Percentiles rank a stretch among this genome's conserved stretches.
Evolutionary conservation across 2,113 vertebrate species (phyloP).

Genomic region (Cettia cetti): DNA sequence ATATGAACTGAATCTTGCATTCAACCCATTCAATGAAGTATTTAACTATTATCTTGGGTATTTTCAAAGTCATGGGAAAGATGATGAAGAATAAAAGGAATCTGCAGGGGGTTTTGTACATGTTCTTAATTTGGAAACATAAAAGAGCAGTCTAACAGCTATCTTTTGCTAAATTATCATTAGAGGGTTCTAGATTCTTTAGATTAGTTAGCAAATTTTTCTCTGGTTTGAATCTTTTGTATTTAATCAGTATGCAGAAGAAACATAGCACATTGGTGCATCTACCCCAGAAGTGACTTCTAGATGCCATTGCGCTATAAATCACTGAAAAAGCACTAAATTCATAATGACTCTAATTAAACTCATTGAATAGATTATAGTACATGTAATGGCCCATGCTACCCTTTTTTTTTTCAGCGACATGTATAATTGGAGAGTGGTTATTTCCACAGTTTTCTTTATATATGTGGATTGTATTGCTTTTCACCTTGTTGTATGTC

Average conservation of each 20-base stretch:
- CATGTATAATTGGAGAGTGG: not conserved
- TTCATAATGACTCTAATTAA: constrained; percentile 25
- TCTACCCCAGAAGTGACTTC: not conserved
- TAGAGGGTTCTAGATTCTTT: not conserved
- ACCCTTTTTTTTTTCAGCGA: not conserved
- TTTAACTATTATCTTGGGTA: not conserved
- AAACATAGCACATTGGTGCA: not conserved
- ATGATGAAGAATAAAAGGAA: not conserved
- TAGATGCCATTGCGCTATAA: not conserved
- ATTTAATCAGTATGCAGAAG: not conserved
- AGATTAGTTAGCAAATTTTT: not conserved
- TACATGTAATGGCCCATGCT: not conserved
- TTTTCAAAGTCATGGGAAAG: not conserved
- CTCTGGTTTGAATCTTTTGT: not conserved
- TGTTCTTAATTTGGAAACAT: not conserved
- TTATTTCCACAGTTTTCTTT: not conserved
- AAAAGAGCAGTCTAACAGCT: not conserved
- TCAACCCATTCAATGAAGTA: not conserved
- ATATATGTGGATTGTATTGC: not conserved
- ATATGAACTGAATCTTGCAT: not conserved
- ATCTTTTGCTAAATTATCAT: not conserved
- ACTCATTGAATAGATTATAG: not conserved
- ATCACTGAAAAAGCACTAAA: not conserved
- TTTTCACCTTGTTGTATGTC: not conserved
- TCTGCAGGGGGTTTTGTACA: not conserved